phyloP scores from a whole-genome alignment of 2,888 invertebrate species.

The Sussaba pulchella region DNA sequence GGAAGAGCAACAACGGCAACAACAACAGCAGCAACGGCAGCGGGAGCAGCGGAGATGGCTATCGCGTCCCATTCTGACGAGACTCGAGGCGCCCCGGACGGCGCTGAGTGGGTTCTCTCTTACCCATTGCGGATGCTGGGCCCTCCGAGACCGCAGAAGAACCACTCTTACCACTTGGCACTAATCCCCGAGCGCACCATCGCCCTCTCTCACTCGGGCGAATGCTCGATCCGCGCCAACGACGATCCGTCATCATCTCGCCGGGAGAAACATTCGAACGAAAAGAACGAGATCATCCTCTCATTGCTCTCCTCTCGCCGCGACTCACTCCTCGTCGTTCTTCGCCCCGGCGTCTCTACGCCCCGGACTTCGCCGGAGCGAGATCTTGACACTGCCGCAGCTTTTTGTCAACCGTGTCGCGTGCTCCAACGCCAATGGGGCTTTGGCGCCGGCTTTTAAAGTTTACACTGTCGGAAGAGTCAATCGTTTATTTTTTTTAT shows the following conservation, averaged over 20 bases:
- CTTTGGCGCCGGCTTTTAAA: background rate
- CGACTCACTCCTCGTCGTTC: background rate
- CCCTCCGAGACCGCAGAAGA: conserved; percentile 56
- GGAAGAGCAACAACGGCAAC: background rate
- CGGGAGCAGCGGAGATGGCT: conserved; percentile 7
- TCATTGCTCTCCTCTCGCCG: background rate
- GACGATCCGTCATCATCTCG: background rate
- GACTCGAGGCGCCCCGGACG: conserved; percentile 25
- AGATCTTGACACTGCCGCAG: background rate
- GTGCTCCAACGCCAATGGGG: conserved; percentile 2
- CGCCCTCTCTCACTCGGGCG: conserved; percentile 21
- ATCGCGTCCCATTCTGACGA: conserved; percentile 46
- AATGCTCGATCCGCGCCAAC: conserved; percentile 22
- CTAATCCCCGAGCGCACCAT: conserved; percentile 59
- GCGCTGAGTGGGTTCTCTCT: conserved; percentile 36
- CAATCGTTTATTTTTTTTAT: background rate
- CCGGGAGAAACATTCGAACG: conserved; percentile 33
- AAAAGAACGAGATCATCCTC: conserved; percentile 36
- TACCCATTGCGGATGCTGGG: conserved; percentile 17
- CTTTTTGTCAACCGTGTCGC: conserved; percentile 4
- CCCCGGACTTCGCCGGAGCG: too few relatives aligned
- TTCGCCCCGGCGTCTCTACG: too few relatives aligned
- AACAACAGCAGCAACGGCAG: conserved; percentile 21
- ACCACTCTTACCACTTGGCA: conserved; percentile 71
- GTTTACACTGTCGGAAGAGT: background rate